phyloP scores from a whole-genome alignment of 1,140 invertebrate species.

The Glomeris maerens region DNA sequence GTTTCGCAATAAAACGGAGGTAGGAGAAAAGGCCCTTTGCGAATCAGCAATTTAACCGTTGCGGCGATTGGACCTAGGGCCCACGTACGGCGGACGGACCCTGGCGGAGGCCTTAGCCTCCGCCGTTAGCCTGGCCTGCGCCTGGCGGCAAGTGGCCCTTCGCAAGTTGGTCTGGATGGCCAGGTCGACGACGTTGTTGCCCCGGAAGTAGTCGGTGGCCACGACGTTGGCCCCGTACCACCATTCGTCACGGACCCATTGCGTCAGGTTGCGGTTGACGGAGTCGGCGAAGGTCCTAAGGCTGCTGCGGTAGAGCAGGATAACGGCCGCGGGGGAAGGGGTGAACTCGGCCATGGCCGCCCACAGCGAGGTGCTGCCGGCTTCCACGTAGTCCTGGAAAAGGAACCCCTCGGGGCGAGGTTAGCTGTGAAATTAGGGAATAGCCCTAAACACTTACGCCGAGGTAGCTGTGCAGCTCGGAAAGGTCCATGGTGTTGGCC shows the following conservation, averaged over 20 bases:
- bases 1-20: too few species aligned
- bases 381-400: slow-evolving; percentile 1
- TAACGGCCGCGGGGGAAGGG: slow-evolving; percentile 48
- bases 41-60: too few species aligned
- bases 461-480: background rate
- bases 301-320: slow-evolving; percentile 46
- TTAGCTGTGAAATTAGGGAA: too few species aligned
- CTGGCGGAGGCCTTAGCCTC: too few species aligned
- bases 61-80: too few species aligned
- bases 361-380: slow-evolving; percentile 37
- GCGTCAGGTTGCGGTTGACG: slow-evolving; percentile 41
- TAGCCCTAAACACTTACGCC: too few species aligned
- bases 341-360: slow-evolving; percentile 69
- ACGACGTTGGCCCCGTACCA: slow-evolving; percentile 43
- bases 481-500: slow-evolving; percentile 8
- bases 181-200: slow-evolving; percentile 40
- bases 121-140: too few species aligned
- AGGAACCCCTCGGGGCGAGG: too few species aligned
- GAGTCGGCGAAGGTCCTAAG: slow-evolving; percentile 50
- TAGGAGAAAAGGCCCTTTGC: too few species aligned
- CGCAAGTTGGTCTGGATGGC: slow-evolving; percentile 39
- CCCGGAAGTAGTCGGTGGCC: slow-evolving; percentile 43
- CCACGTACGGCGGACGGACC: too few species aligned
- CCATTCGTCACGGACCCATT: slow-evolving; percentile 39
- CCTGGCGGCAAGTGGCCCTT: slow-evolving; percentile 5